Evolutionary conservation across 2,888 invertebrate genomes (phyloP), one percentile per base, ranked within the genome.

Genomic region (Dusona sp.): DNA sequence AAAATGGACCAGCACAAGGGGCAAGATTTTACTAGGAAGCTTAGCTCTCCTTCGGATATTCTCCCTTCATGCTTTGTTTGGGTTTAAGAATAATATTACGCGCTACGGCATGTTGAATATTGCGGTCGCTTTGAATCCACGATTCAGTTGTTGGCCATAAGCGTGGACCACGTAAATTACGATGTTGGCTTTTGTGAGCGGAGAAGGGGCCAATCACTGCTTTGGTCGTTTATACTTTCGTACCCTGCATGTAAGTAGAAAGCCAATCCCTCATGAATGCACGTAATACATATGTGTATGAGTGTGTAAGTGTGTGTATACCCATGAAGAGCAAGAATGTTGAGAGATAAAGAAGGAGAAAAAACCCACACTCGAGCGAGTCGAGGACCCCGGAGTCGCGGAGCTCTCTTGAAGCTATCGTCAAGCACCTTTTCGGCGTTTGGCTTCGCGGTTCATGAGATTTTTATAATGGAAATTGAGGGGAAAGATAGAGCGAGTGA

Each of bases 351-450:
- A 84, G 78, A 79, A 84, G 81, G 54, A 70, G 61, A 82, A 77
- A 82, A 79, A 84, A 79, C 78, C 75, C 48, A 45, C 38, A 68
- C 83, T 79, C 79, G 80, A 84, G 65, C 75, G 79, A 79, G 81
- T 87, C 86, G 86, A 84, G 81, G 81, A 82, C 77, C 84, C 38
- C 80, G 79, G 77, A 83, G 54, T 81, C 70, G 51, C 61, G 61
- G 65, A 67, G 61, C 61, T 29, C 74, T 73, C 65, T 81, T 73
- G 78, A 54, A 80, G 68, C 83, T 74, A 78, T 67, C 74, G 84
- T 87, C 86, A 84, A 87, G 84, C 81, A 87, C 79, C 86, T 84
- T 87, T 87, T 75, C 79, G 82, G 86, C 79, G 84, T 84, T 82
- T 79, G 84, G 84, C 82, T 87, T 84, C 54, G 81, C 84, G 83